phyloP scores from a whole-genome alignment of 2,888 invertebrate species.

The Pegoplata infirma region DNA sequence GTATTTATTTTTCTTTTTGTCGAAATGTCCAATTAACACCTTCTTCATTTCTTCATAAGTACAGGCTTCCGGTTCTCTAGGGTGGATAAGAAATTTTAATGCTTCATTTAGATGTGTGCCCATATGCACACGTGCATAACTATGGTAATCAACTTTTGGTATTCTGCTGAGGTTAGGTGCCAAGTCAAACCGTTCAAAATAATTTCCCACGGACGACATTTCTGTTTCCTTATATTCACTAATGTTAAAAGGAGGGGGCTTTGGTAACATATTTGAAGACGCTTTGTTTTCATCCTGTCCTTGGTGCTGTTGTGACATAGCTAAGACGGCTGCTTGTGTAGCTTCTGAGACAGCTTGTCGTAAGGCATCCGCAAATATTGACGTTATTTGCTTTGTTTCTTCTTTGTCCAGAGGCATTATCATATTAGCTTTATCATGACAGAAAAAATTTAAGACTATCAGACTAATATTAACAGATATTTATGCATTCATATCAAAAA shows the following conservation, averaged over 20 bases:
- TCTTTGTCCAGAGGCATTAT: neutral
- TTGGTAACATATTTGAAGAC: neutral
- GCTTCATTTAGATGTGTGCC: too few relatives aligned
- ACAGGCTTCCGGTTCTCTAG: slow-evolving; percentile 6
- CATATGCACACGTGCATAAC: slow-evolving; percentile 21
- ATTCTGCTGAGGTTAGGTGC: slow-evolving; percentile 26
- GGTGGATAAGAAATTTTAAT: slow-evolving; percentile 28
- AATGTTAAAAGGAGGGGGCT: slow-evolving; percentile 2
- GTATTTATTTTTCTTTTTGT: slow-evolving; percentile 24
- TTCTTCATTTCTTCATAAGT: too few relatives aligned
- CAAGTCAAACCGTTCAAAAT: slow-evolving; percentile 22
- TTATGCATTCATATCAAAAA: too few relatives aligned
- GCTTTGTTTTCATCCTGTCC: neutral
- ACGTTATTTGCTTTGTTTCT: neutral
- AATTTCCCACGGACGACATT: slow-evolving; percentile 9
- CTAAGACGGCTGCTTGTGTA: neutral
- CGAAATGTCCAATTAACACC: slow-evolving; percentile 20
- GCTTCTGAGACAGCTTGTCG: neutral
- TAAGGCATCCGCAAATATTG: neutral
- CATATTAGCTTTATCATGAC: too few relatives aligned
- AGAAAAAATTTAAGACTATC: too few relatives aligned
- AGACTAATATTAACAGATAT: too few relatives aligned
- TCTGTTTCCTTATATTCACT: neutral
- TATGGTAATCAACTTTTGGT: neutral
- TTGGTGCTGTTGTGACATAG: neutral